A percentile compares a stretch with the other conserved stretches of the same genome.
Conservation (phyloP, 2,888 invertebrate genomes). For the Cremastinae sp. region DNA sequence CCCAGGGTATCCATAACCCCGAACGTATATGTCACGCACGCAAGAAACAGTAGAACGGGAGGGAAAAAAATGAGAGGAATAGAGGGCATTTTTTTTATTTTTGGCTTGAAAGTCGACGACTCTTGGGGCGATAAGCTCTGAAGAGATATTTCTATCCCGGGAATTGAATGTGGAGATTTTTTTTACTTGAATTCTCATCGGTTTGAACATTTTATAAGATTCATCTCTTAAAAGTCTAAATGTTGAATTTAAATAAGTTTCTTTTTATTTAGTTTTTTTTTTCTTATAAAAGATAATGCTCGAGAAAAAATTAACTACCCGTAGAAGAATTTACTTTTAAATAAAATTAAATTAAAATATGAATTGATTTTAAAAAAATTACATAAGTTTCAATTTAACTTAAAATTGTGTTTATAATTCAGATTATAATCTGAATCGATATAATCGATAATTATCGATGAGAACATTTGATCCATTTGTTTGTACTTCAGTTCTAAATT, state of each 20-base stretch:
- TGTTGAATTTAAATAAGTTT: too few species aligned
- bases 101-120: slow-evolving; percentile 8
- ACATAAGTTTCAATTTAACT: too few species aligned
- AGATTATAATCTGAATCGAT: not conserved
- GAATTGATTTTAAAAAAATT: too few species aligned
- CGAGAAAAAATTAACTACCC: too few species aligned
- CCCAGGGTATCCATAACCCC: slow-evolving; percentile 32
- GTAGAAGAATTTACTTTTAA: too few species aligned
- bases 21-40: slow-evolving; percentile 48
- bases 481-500: slow-evolving; percentile 16
- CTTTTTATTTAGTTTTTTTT: too few species aligned
- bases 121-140: slow-evolving; percentile 13
- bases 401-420: too few species aligned
- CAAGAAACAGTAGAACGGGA: slow-evolving; percentile 18
- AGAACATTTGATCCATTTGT: not conserved
- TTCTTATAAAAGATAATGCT: too few species aligned
- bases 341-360: too few species aligned
- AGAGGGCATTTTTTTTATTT: slow-evolving; percentile 18
- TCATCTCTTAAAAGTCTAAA: too few species aligned
- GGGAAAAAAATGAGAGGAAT: slow-evolving; percentile 20
- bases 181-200: not conserved
- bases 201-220: too few species aligned
- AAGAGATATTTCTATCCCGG: not conserved
- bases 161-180: not conserved
- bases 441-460: slow-evolving; percentile 21